Conservation (phyloP, 2,888 invertebrate species). For the Crioceris asparagi region DNA sequence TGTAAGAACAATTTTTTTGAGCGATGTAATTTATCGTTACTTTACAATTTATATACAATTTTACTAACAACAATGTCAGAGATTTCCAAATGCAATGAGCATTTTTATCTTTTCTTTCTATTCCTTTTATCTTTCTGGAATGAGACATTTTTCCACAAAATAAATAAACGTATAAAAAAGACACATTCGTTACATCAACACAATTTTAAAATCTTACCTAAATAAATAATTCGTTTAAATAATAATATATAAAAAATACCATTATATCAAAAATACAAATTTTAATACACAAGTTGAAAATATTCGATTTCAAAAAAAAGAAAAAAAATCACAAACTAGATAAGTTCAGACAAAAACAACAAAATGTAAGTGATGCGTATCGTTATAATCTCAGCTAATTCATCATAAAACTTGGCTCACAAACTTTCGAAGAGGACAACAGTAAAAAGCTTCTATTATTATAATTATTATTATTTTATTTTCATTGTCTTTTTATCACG, state of each 20-base stretch:
- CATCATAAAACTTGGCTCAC: too few relatives aligned
- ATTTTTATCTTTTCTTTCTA: slow-evolving; percentile 5
- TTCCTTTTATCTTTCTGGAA: too few relatives aligned
- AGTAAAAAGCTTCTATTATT: slow-evolving; percentile 31
- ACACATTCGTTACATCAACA: slow-evolving; percentile 2
- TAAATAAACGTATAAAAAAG: slow-evolving; percentile 2
- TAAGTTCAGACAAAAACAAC: slow-evolving; percentile 22
- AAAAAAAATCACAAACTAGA: slow-evolving; percentile 23
- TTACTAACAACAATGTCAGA: slow-evolving; percentile 28
- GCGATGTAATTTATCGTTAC: slow-evolving; percentile 25
- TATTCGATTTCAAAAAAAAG: slow-evolving; percentile 14
- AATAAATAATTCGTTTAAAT: slow-evolving; percentile 31
- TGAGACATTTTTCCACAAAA: too few relatives aligned
- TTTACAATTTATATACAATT: slow-evolving; percentile 18
- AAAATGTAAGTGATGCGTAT: slow-evolving; percentile 24
- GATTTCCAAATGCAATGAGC: slow-evolving; percentile 12
- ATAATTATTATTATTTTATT: too few relatives aligned
- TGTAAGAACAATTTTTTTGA: slow-evolving; percentile 28
- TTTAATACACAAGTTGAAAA: slow-evolving; percentile 15
- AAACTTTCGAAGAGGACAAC: slow-evolving; percentile 21
- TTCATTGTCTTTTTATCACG: too few relatives aligned
- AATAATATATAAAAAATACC: slow-evolving; percentile 28
- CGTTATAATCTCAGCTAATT: too few relatives aligned
- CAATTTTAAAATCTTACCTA: slow-evolving; percentile 18
- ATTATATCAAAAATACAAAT: slow-evolving; percentile 36